A percentile compares a stretch with the other conserved stretches of the same genome.
These are phyloP conservation scores for Heliopora coerulea DNA, from an alignment of 92 coral and sea anemone genomes.

Conservation along the genomic window DNA sequence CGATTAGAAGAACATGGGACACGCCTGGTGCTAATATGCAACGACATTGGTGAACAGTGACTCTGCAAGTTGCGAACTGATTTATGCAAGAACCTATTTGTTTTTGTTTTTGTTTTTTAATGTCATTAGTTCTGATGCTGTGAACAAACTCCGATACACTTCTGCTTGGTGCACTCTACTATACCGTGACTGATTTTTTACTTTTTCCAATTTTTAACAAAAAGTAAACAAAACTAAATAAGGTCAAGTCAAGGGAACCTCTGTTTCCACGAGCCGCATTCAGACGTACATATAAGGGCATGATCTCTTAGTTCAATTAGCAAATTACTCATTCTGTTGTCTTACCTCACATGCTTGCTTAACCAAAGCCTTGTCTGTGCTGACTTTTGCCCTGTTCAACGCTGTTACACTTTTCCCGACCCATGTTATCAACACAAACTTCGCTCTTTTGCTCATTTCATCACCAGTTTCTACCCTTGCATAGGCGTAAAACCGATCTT, in stretches of 20 bases:
- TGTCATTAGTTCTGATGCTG: too few relatives aligned
- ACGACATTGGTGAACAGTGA: too few relatives aligned
- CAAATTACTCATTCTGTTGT: neutral
- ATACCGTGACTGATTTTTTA: too few relatives aligned
- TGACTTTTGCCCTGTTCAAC: conserved; percentile 86
- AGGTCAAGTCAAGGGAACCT: neutral
- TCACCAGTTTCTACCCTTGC: conserved; percentile 89
- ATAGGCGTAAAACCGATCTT: conserved; percentile 70
- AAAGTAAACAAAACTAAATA: neutral
- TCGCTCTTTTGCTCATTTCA: conserved; percentile 90
- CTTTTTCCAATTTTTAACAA: too few relatives aligned
- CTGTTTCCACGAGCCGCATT: neutral
- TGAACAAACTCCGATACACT: too few relatives aligned
- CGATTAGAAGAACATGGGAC: too few relatives aligned
- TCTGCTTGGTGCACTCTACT: too few relatives aligned
- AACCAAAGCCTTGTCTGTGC: conserved; percentile 82
- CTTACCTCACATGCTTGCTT: conserved; percentile 76
- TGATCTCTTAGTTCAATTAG: neutral
- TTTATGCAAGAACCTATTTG: too few relatives aligned
- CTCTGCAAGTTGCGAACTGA: too few relatives aligned
- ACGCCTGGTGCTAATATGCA: too few relatives aligned
- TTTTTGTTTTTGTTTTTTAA: too few relatives aligned
- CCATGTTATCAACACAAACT: conserved; percentile 94
- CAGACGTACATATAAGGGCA: conserved; percentile 13
- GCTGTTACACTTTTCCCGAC: conserved; percentile 67